phyloP scores from a whole-genome alignment of 2,888 invertebrate genomes.

The Homarus gammarus region DNA sequence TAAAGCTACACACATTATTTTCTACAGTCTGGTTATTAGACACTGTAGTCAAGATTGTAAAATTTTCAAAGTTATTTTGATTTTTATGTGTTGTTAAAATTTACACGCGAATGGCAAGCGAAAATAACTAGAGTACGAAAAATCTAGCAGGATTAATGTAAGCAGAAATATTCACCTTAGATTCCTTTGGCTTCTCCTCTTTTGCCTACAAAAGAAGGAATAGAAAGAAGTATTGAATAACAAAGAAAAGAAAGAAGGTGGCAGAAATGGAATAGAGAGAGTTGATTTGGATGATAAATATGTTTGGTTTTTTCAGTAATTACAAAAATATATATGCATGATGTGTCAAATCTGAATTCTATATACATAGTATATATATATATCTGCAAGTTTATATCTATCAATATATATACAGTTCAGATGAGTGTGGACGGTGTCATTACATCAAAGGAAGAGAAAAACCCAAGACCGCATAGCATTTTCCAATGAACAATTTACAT shows the following conservation, averaged over 20 bases:
- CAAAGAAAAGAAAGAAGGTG: slow-evolving; percentile 61
- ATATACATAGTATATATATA: slow-evolving; percentile 10
- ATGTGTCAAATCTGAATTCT: neutral
- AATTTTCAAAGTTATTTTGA: slow-evolving; percentile 1
- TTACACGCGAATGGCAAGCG: slow-evolving; percentile 39
- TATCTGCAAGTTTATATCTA: slow-evolving; percentile 21
- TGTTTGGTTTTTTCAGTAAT: slow-evolving; percentile 50
- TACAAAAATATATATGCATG: slow-evolving; percentile 40
- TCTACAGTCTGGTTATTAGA: slow-evolving; percentile 14
- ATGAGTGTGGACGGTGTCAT: slow-evolving; percentile 31
- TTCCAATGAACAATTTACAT: slow-evolving; percentile 29
- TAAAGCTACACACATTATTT: slow-evolving; percentile 10
- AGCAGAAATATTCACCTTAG: slow-evolving; percentile 70
- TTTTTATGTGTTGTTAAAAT: neutral
- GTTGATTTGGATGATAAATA: slow-evolving; percentile 43
- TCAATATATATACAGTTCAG: slow-evolving; percentile 23
- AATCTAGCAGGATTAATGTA: slow-evolving; percentile 65
- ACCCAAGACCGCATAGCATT: slow-evolving; percentile 46
- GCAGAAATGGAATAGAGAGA: slow-evolving; percentile 53
- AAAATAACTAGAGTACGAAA: slow-evolving; percentile 47
- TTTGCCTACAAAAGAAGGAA: slow-evolving; percentile 72
- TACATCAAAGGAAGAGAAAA: slow-evolving; percentile 36
- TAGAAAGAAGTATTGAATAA: slow-evolving; percentile 71
- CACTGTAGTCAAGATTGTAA: slow-evolving; percentile 28
- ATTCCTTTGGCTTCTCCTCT: slow-evolving; percentile 71